Evolutionary conservation across 2,797 vertebrate species (phyloP).

Genomic region (Pogoniulus pusillus): DNA sequence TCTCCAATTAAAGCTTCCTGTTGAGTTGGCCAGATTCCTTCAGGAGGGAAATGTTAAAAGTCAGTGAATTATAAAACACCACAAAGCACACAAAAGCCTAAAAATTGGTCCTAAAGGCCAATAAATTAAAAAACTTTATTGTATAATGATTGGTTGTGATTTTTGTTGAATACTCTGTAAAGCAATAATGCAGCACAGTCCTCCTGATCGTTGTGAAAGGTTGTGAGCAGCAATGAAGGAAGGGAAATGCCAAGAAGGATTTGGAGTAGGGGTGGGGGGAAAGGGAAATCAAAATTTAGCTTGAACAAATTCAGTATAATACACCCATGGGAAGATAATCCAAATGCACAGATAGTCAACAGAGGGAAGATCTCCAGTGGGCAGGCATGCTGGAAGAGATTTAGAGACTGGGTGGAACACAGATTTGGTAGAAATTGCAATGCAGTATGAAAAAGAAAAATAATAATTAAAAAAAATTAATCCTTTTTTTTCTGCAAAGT

Average conservation of each 20-base stretch:
- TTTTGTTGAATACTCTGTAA: slow-evolving; percentile 14
- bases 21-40: background rate
- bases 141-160: slow-evolving; percentile 31
- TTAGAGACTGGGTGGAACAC: background rate
- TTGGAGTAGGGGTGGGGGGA: background rate
- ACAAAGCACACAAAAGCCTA: slow-evolving; percentile 27
- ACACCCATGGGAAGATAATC: background rate
- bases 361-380: background rate
- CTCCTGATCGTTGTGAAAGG: background rate
- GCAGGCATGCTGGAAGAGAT: background rate
- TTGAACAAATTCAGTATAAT: background rate
- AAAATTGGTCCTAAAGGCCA: slow-evolving; percentile 5
- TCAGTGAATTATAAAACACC: slow-evolving; percentile 42
- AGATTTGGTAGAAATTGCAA: background rate
- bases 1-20: slow-evolving; percentile 58
- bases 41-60: slow-evolving; percentile 49
- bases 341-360: background rate
- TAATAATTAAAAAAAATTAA: background rate
- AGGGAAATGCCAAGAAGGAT: background rate
- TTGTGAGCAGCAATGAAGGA: background rate
- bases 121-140: slow-evolving; percentile 27
- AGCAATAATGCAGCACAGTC: background rate
- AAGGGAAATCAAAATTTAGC: background rate
- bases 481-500: background rate
- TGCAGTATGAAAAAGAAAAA: background rate